Conservation (phyloP, 2,888 invertebrate genomes). For the Hyles lineata region DNA sequence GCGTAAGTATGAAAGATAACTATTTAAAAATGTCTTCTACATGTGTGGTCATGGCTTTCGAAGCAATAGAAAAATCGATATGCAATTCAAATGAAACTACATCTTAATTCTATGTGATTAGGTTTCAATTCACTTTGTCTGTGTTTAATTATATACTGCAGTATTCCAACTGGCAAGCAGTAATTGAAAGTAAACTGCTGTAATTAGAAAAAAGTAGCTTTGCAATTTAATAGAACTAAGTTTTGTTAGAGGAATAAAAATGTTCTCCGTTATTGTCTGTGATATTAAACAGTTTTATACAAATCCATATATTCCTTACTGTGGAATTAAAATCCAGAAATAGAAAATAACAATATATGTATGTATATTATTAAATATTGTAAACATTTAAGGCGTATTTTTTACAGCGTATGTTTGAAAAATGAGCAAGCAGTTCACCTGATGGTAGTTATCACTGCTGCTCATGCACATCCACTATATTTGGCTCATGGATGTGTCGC, state of each 20-base stretch:
- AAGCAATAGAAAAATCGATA: constrained; percentile 30
- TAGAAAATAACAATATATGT: too few relatives aligned
- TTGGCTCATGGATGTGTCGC: too few relatives aligned
- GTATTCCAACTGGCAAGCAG: constrained; percentile 33
- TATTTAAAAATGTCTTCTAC: constrained; percentile 47
- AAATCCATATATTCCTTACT: too few relatives aligned
- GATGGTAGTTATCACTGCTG: too few relatives aligned
- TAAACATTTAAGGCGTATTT: too few relatives aligned
- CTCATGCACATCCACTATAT: too few relatives aligned
- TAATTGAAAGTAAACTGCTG: constrained; percentile 49
- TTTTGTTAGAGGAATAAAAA: neutral
- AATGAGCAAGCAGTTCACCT: too few relatives aligned
- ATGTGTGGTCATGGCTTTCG: constrained; percentile 55
- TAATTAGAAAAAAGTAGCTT: constrained; percentile 48
- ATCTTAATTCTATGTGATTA: neutral
- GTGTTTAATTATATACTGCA: neutral
- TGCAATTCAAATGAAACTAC: neutral
- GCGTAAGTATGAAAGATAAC: constrained; percentile 40
- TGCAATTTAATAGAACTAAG: neutral
- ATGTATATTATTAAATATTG: too few relatives aligned
- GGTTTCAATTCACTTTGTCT: constrained; percentile 15
- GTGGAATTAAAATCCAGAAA: too few relatives aligned
- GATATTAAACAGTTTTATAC: neutral
- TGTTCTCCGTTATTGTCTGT: neutral
- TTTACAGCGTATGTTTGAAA: too few relatives aligned